Base-by-base conservation (phyloP, 2,888 invertebrate species). In the Biston betularia region DNA sequence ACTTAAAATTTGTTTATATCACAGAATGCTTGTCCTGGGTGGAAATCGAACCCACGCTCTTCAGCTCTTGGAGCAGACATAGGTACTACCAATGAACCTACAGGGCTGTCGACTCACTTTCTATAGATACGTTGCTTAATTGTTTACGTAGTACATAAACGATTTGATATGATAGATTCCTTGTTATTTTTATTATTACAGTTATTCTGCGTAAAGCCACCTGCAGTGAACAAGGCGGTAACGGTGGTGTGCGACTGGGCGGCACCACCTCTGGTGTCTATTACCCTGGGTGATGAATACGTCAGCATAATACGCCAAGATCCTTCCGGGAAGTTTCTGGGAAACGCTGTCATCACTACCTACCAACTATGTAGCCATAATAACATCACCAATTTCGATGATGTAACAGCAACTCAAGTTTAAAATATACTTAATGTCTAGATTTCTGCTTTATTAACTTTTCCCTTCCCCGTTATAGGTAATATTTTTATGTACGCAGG, bases 181-280 rank as follows among this genome's bases (percentile, higher is more conserved):
- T 12, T 12, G 1, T 12, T 11, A 12, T 44, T 42, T 12, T 44
- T 15, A 14, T 15, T 35, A 46, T 58, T 87, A 0, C 77, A 92
- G 92, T 74, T 92, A 77, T 89, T 74, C 77, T 92, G 92, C 76
- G 54, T 89, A 1, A 87, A 86, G 50, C 92, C 92, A 0, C 71
- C 89, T 0, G 74, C 84, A 0, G 88, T 92, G 10, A 86, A 86
- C 60, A 87, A 86, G 57, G 90, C 82, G 0, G 81, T 83, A 50
- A 86, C 90, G 0, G 79, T 79, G 0, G 90, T 91, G 0, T 92
- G 92, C 77, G 92, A 92, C 73, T 91, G 91, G 91, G 82, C 74
- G 0, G 90, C 91, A 0, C 89, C 92, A 0, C 92, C 92, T 0
- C 87, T 86, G 55, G 89, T 92, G 0, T 82, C 87, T 64, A 90